Evolutionary conservation across 2,888 invertebrate genomes (phyloP), one percentile per base, ranked within the genome.

Genomic region (Heliconius sara): DNA sequence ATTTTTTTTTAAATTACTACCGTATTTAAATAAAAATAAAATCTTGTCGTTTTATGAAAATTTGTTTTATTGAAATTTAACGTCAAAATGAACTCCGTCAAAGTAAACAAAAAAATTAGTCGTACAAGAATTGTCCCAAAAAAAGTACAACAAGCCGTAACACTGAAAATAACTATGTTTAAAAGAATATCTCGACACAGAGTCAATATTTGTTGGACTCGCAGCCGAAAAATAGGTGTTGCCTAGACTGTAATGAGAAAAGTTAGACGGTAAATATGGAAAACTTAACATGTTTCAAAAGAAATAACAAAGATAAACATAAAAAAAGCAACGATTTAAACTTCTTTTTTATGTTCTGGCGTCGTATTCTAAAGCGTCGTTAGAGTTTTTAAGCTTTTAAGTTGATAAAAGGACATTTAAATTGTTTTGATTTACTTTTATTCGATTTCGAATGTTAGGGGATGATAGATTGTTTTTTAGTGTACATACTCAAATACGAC

Each of bases 211-310:
- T 84, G 68, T 60, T 39, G 63, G 63, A 81, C 84, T 77, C 78
- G 60, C 65, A 57, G 65, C 81, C 81, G 76, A 84, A 85, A 84
- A 83, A 84, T 83, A 80, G 82, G 79, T 83, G 80, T 84, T 83
- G 84, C 84, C 82, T 81, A 85, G 83, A 84, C 85, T 84, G 84
- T 88, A 88, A 88, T 87, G 87, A 87, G 86, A 86, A 88, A 88
- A 88, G 85, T 88, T 88, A 79, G 75, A 75, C 81, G 81, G 84
- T 80, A 84, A 86, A 86, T 86, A 87, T 85, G 83, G 81, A 87
- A 85, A 84, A 81, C 81, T 85, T 84, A 85, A 82, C 82, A 80
- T 79, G 84, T 83, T 80, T 83, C 82, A 84, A 83, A 83, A 79
- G 83, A 81, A 85, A 86, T 83, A 86, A 79, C 71, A 75, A 79